A percentile compares a stretch with the other conserved stretches of the same genome.
Evolutionary conservation across 2,888 invertebrate species (phyloP).

Genomic region (Andrena trimmerana): DNA sequence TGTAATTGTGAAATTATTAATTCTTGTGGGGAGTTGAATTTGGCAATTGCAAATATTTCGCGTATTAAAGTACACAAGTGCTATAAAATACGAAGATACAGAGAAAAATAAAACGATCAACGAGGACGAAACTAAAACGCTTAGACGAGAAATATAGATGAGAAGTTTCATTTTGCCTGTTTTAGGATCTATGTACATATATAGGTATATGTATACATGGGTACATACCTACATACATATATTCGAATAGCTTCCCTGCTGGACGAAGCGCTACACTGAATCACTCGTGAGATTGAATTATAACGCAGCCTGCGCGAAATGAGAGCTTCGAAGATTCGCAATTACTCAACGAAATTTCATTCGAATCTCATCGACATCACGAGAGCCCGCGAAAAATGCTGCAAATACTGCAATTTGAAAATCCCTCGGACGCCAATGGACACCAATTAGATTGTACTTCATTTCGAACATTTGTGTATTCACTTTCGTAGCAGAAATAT

Average conservation of each 20-base stretch:
- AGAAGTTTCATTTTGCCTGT: no score
- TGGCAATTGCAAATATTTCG: no score
- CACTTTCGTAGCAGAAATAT: background rate
- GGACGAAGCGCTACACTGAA: background rate
- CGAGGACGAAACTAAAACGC: no score
- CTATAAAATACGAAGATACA: no score
- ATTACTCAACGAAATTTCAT: conserved; percentile 65
- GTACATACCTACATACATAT: background rate
- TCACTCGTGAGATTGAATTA: conserved; percentile 59
- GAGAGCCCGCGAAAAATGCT: conserved; percentile 36
- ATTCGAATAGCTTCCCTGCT: background rate
- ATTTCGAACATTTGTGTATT: background rate
- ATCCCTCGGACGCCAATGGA: conserved; percentile 7
- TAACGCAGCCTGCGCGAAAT: conserved; percentile 40
- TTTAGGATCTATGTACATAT: no score
- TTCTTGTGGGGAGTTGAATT: no score
- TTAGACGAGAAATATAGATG: no score
- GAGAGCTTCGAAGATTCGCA: conserved; percentile 61
- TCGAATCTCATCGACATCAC: conserved; percentile 42
- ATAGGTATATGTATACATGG: no score
- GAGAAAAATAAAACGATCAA: no score
- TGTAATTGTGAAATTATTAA: no score
- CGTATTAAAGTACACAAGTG: no score
- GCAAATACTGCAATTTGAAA: conserved; percentile 27
- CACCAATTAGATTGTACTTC: conserved; percentile 22